Percentiles rank a stretch among this genome's conserved stretches.
Evolutionary conservation across 2,113 vertebrate species (phyloP).

Genomic region (Lota lota): DNA sequence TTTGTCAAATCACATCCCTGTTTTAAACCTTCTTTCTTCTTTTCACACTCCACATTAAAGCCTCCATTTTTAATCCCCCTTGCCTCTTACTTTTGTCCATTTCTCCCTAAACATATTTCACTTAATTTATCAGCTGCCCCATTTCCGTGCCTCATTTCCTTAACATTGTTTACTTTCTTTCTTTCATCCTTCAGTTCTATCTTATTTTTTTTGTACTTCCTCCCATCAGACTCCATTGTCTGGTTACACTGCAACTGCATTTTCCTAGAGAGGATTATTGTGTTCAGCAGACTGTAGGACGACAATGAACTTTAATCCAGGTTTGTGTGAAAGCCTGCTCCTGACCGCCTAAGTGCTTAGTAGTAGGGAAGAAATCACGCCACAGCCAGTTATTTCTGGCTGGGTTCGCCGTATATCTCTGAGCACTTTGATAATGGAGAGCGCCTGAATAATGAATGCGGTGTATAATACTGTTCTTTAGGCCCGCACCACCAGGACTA

Average conservation of each 20-base stretch:
- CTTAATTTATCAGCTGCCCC: neutral
- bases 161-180: neutral
- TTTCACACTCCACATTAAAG: neutral
- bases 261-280: constrained; percentile 41
- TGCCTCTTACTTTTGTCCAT: neutral
- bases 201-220: neutral
- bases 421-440: constrained; percentile 73
- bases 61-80: neutral
- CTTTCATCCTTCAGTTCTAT: neutral
- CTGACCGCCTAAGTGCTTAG: constrained; percentile 57
- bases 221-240: neutral
- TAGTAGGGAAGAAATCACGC: constrained; percentile 52
- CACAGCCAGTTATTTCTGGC: constrained; percentile 68
- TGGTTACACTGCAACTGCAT: constrained; percentile 6
- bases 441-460: constrained; percentile 70
- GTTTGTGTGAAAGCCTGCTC: constrained; percentile 34
- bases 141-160: neutral
- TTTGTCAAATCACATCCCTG: too few species aligned
- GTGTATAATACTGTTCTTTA: constrained; percentile 64
- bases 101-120: neutral
- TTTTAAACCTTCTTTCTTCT: neutral
- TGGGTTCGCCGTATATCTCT: constrained; percentile 67
- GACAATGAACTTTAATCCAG: constrained; percentile 34
- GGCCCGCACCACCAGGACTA: constrained; percentile 45
- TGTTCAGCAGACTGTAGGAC: constrained; percentile 27